Evolutionary conservation across 2,113 vertebrate genomes (phyloP).

Genomic region (Pollimyrus isidori): DNA sequence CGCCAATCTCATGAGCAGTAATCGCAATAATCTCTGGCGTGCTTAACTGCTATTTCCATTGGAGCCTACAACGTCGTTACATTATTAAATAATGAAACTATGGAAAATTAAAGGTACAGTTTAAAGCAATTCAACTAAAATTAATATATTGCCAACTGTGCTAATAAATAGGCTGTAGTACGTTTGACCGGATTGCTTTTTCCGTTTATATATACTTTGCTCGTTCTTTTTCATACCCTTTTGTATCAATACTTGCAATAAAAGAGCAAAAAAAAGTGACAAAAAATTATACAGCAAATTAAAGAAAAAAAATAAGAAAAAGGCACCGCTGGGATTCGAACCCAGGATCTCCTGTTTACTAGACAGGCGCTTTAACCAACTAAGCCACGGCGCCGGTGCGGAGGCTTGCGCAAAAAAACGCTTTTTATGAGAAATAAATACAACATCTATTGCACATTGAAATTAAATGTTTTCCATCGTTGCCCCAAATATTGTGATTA

Average conservation of each 20-base stretch:
- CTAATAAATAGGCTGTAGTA: background rate
- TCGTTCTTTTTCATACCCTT: background rate
- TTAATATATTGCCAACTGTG: background rate
- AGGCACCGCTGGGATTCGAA: constrained; percentile 39
- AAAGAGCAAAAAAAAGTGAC: background rate
- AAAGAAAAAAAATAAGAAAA: background rate
- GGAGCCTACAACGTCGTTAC: background rate
- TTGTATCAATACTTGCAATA: background rate
- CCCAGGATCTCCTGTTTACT: constrained; percentile 40
- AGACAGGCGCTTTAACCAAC: constrained; percentile 40
- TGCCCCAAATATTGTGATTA: background rate
- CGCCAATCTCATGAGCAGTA: background rate
- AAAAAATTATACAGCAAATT: background rate
- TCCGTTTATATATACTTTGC: background rate
- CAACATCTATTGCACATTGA: no score
- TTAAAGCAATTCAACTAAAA: background rate
- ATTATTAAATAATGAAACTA: background rate
- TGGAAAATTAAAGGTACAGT: background rate
- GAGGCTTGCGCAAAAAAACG: accelerated
- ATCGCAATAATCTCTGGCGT: background rate
- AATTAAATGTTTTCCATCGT: background rate
- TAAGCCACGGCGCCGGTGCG: constrained; percentile 33
- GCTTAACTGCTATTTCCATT: background rate
- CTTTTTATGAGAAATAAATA: background rate
- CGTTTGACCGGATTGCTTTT: background rate